Evolutionary conservation across 2,888 invertebrate species (phyloP), one percentile per base, ranked within the genome.

Genomic region (Eupithecia insigniata): DNA sequence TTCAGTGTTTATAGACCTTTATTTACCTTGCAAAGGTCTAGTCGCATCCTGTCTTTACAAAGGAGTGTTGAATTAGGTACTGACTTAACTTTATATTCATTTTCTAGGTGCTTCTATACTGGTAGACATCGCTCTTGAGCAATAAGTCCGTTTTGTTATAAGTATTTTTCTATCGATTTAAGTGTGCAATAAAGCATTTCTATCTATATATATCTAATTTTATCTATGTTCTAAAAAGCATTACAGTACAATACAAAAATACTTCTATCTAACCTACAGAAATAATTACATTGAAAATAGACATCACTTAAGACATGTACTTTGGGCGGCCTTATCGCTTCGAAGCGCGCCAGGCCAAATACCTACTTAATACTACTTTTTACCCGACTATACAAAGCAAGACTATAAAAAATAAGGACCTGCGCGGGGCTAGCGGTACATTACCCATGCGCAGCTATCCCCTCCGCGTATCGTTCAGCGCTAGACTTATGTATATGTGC

Each of bases 21-120:
- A n/a, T 34, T 62, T n/a, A n/a, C 51, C 51, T 62, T 62, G 8
- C 62, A 28, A n/a, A 46, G 43, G 12, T 26, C 65, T 65, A 46
- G 14, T 16, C 16, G 32, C 30, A 66, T 66, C 66, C 66, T 66
- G 18, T n/a, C n/a, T 60, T 26, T 16, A 34, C 67, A 67, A 67
- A 14, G 55, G 34, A 62, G n/a, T 62, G 28, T 62, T 34, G 30
- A 62, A 10, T n/a, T 32, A n/a, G 22, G 34, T 18, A 32, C 62
- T 62, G 32, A 22, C 12, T 12, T 62, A 22, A n/a, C 30, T 8
- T 30, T 62, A 34, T 14, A 18, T 8, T 18, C 18, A n/a, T n/a
- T 18, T 7, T 43, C n/a, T 43, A 7, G n/a, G 43, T 43, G 43
- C 3, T 43, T n/a, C n/a, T n/a, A 43, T 0, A n/a, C 6, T 6